Evolutionary conservation across 1,140 invertebrate species (phyloP), one percentile per base, ranked within the genome.

Genomic region (Orius insidiosus): DNA sequence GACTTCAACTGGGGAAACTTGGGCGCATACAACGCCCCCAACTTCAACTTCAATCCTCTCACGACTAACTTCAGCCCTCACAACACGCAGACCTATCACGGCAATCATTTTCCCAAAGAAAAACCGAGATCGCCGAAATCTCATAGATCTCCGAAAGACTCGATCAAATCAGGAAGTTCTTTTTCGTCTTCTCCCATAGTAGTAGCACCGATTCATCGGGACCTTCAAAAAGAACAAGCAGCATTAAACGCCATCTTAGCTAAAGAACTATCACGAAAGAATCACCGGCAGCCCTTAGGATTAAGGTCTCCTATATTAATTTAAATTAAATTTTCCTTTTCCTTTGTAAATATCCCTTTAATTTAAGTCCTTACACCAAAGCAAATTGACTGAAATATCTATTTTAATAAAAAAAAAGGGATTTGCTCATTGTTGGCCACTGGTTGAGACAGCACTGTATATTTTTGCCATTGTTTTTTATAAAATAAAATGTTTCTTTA

Each of bases 201-300:
- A 3, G 46, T 48, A 16, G 24, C 30, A 7, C 45, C 45, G 30
- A 9, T 38, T n/a, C 24, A 9, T 30, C 41, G 31, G 2, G 31
- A 24, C 24, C 24, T 24, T 24, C 32, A 45, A 18, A 32, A 11
- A n/a, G 19, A 50, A 14, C 49, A 50, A 42, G 16, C n/a, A 8
- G 49, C 46, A 15, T 35, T 50, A 2, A 50, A 50, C 40, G 18
- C 42, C 4, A 46, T 50, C 34, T 39, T 50, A 10, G 49, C 49
- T 9, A 37, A 50, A 31, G 49, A 50, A 46, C 46, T 50, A 38
- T 39, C 31, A 13, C 39, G 45, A 33, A 50, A 50, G 18, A 50
- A 50, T 24, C 49, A 45, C 1, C 19, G 46, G 14, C 38, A 30
- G 6, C 24, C 46, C 1, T 9, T 48, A 8, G 46, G 46, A 9